Evolutionary conservation across 35 echinoderm and acorn worm genomes (phyloP).

Genomic region (Apostichopus parvimensis): DNA sequence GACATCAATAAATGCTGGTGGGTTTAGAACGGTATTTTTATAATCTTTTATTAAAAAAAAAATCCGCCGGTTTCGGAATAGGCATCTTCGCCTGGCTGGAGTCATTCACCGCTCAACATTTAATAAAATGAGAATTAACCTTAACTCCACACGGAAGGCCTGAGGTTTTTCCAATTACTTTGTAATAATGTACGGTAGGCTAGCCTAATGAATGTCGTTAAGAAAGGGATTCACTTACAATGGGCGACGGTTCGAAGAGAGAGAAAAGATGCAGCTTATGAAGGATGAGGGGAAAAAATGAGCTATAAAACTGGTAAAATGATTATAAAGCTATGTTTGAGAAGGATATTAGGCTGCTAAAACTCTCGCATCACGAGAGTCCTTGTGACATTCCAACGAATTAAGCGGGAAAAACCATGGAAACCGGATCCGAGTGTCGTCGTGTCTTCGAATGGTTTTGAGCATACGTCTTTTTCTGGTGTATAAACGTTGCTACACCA

Average conservation of each 20-base stretch:
- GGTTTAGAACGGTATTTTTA: not conserved
- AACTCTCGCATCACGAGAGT: not conserved
- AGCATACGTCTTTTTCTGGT: not conserved
- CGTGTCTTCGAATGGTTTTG: slow-evolving; percentile 15
- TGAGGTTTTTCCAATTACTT: slow-evolving; percentile 43
- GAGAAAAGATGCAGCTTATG: not conserved
- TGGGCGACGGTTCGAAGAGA: not conserved
- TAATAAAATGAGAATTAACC: slow-evolving; percentile 53
- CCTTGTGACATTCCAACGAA: slow-evolving; percentile 25
- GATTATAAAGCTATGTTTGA: slow-evolving; percentile 39
- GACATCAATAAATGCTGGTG: not conserved
- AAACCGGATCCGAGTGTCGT: not conserved
- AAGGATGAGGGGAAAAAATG: not conserved
- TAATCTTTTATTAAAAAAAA: slow-evolving; percentile 2
- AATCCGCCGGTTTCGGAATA: not conserved
- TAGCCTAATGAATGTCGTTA: slow-evolving; percentile 45
- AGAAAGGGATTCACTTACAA: not conserved
- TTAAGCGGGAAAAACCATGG: slow-evolving; percentile 17
- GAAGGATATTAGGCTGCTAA: slow-evolving; percentile 40
- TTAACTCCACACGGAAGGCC: slow-evolving; percentile 45
- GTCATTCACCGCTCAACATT: slow-evolving; percentile 50
- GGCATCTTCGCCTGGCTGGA: not conserved
- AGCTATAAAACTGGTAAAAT: slow-evolving; percentile 25
- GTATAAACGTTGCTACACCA: too few species aligned
- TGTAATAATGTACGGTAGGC: slow-evolving; percentile 42